Evolutionary conservation across 2,797 vertebrate genomes (phyloP).

Genomic region (Diglossa cyanea): DNA sequence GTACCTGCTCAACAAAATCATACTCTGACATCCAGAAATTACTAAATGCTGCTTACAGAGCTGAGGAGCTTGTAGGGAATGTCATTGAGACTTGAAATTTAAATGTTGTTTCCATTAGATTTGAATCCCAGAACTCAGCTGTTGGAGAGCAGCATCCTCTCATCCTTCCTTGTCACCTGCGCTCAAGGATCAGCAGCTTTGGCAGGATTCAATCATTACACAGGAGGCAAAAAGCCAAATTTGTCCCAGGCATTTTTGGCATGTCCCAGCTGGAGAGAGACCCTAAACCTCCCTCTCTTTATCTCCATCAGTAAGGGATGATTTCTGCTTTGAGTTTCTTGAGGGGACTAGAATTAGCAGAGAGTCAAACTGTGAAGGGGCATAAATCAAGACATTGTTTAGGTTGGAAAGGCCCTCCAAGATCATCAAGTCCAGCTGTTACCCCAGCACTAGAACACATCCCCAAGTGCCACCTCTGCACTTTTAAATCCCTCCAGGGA

Average conservation of each 20-base stretch:
- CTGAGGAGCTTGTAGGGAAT: not conserved
- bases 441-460: not conserved
- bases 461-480: not conserved
- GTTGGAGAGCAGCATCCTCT: not conserved
- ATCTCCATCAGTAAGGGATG: not conserved
- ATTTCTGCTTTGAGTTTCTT: not conserved
- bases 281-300: not conserved
- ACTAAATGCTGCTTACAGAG: not conserved
- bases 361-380: not conserved
- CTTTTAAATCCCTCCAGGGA: not conserved
- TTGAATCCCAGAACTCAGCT: not conserved
- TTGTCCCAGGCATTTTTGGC: not conserved
- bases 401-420: not conserved
- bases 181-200: not conserved
- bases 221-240: not conserved
- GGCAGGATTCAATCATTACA: not conserved
- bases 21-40: not conserved
- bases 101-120: not conserved
- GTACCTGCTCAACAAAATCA: not conserved
- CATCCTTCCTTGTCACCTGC: not conserved
- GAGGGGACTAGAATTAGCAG: not conserved
- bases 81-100: not conserved
- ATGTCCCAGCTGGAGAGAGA: not conserved
- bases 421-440: fast-evolving
- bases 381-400: not conserved